A percentile compares a stretch with the other conserved stretches of the same genome.
Evolutionary conservation across 1,140 invertebrate genomes (phyloP).

Genomic region (Drosophila obscura): DNA sequence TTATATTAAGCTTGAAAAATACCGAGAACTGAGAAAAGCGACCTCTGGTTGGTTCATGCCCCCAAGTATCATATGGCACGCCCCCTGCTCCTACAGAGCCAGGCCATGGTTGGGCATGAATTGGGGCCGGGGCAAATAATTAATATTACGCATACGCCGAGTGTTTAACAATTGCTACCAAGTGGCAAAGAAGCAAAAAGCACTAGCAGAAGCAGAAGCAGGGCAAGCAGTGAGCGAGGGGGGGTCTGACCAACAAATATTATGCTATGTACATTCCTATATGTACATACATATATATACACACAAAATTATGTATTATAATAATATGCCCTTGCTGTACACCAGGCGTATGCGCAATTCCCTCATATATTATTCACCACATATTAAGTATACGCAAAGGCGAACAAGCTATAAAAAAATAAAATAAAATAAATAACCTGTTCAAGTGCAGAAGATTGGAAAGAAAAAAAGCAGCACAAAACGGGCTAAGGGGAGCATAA

Average conservation of each 20-base stretch:
- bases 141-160: constrained; percentile 6
- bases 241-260: too few species aligned
- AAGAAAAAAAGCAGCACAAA: too few species aligned
- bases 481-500: too few species aligned
- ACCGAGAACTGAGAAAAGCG: too few species aligned
- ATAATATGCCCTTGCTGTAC: not conserved
- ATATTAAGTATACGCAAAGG: constrained; percentile 31
- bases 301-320: not conserved
- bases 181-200: not conserved
- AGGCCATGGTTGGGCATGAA: too few species aligned
- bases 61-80: too few species aligned
- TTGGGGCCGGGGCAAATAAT: not conserved
- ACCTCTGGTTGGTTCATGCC: too few species aligned
- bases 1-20: too few species aligned
- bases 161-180: not conserved
- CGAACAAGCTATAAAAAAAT: not conserved
- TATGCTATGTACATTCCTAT: too few species aligned
- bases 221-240: not conserved
- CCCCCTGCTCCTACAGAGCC: too few species aligned
- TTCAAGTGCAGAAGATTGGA: too few species aligned
- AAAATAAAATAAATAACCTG: not conserved
- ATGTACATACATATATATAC: too few species aligned
- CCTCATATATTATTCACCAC: not conserved
- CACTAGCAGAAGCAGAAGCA: not conserved
- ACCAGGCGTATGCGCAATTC: constrained; percentile 18